Evolutionary conservation across 2,113 vertebrate genomes (phyloP), one percentile per base, ranked within the genome.

Genomic region (Oryzias curvinotus): DNA sequence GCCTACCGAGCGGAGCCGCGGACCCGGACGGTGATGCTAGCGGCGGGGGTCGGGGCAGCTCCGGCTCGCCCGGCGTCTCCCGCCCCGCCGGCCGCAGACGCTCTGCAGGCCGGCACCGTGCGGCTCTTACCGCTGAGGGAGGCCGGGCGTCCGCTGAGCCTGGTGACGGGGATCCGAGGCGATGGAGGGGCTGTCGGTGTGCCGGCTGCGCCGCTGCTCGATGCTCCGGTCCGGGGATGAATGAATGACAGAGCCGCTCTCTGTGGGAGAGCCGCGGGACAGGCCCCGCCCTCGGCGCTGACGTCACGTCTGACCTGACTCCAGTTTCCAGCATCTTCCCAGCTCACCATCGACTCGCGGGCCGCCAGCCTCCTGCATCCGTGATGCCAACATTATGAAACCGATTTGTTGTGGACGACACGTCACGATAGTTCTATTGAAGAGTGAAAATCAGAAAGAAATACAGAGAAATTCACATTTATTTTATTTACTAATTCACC

Each of bases 71-170:
- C 77, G n/a, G n/a, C n/a, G 46, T 42, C 52, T 48, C 21, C 36
- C 48, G 36, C 18, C 54, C 59, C n/a, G 52, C 0, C 41, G 57
- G 62, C 65, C 52, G 41, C 53, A 46, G 21, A 26, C 47, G 42
- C 58, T 57, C 62, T 54, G 26, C 65, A 56, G 81, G 70, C 47
- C 55, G 28, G 51, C 18, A 45, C 51, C 42, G 55, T 59, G 52
- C 77, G 59, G 75, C 48, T 74, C 85, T 85, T 87, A 87, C 85
- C 85, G 77, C 71, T 48, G 69, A 49, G 60, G 78, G 48, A 71
- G 78, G 44, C 64, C 68, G 59, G 60, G 52, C 23, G 69, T 78
- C 73, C 72, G 68, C 49, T 30, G 28, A 30, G 28, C 28, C 28
- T 30, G 65, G 57, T 44, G 73, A 49, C 55, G 64, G 25, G 36